A percentile compares a stretch with the other conserved stretches of the same genome.
phyloP scores from a whole-genome alignment of 2,888 invertebrate genomes.

The Xestia c-nigrum region DNA sequence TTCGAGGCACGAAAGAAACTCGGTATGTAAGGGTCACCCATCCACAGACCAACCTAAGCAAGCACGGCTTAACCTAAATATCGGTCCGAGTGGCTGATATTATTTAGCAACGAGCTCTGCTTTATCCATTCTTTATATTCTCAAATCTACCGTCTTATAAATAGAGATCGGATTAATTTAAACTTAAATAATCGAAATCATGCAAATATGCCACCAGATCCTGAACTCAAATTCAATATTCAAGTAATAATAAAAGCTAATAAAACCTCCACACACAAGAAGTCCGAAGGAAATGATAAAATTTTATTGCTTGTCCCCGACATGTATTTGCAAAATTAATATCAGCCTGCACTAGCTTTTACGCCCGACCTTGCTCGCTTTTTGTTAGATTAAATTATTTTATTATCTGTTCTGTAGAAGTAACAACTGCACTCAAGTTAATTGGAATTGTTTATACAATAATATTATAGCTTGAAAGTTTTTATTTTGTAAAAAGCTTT shows the following conservation, averaged over 20 bases:
- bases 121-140: too few relatives aligned
- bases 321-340: slow-evolving; percentile 25
- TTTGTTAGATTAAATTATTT: slow-evolving; percentile 45
- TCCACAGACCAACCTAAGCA: too few relatives aligned
- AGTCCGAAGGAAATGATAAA: neutral
- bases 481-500: neutral
- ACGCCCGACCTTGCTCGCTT: slow-evolving; percentile 7
- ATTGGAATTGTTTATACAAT: slow-evolving; percentile 16
- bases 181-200: too few relatives aligned
- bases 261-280: neutral
- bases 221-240: neutral
- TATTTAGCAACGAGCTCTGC: too few relatives aligned
- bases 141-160: too few relatives aligned
- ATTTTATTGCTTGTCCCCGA: slow-evolving; percentile 18
- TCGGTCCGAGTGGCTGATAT: too few relatives aligned
- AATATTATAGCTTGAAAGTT: neutral
- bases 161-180: too few relatives aligned
- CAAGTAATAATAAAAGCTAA: neutral
- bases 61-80: too few relatives aligned
- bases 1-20: too few relatives aligned
- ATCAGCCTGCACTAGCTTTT: slow-evolving; percentile 6
- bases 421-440: slow-evolving; percentile 8
- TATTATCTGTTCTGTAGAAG: slow-evolving; percentile 19
- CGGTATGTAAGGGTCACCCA: too few relatives aligned
- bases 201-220: neutral